Conservation (phyloP, 2,797 vertebrate species). For the Chloroceryle inda region DNA sequence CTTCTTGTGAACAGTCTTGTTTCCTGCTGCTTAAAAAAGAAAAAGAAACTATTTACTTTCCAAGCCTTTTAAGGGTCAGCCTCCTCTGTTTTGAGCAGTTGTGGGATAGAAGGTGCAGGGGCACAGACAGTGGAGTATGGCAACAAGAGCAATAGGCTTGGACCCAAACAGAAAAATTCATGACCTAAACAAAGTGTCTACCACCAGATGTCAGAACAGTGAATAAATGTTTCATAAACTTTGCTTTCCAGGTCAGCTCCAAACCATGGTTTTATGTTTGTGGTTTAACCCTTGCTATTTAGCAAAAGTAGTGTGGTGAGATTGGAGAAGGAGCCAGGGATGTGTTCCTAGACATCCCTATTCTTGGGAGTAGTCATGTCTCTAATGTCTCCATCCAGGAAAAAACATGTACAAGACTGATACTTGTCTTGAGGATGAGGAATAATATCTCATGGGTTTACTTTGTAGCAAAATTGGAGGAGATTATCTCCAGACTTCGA, state of each 20-base stretch:
- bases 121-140: background rate
- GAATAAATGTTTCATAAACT: conserved; percentile 59
- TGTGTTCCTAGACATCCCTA: accelerated
- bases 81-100: background rate
- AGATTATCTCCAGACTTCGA: accelerated
- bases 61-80: background rate
- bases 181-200: conserved; percentile 47
- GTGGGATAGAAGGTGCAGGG: background rate
- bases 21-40: background rate
- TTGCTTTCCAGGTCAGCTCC: conserved; percentile 44
- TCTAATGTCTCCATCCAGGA: background rate
- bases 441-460: background rate
- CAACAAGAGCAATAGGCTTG: background rate
- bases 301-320: background rate
- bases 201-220: conserved; percentile 10
- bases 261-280: background rate
- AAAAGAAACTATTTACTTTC: background rate
- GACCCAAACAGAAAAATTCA: conserved; percentile 38
- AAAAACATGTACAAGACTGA: background rate
- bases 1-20: background rate
- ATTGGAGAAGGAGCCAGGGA: background rate
- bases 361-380: accelerated
- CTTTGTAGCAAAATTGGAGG: background rate
- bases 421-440: background rate
- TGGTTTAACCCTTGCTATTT: conserved; percentile 17